Percentiles rank a stretch among this genome's conserved stretches.
These are phyloP conservation scores for Elaphurus davidianus DNA, from an alignment of 2,113 vertebrate genomes.

Conservation along the genomic window DNA sequence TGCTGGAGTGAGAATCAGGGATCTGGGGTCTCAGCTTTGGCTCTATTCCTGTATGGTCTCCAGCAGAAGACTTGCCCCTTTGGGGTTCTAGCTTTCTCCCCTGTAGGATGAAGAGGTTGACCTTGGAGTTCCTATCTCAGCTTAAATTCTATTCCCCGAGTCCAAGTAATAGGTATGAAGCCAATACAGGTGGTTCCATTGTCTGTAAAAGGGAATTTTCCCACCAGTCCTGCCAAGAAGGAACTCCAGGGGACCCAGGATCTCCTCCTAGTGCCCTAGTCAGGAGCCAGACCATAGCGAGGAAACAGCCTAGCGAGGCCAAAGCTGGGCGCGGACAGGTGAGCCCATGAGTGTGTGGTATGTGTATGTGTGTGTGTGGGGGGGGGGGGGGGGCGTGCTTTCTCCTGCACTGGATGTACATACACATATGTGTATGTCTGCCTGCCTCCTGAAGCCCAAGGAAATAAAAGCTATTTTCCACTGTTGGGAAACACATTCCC, in stretches of 20 bases:
- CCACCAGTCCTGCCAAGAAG: not conserved
- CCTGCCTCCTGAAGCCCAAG: not conserved
- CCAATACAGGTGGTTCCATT: not conserved
- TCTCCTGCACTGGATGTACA: fast-evolving
- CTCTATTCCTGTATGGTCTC: not conserved
- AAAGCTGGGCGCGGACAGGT: not conserved
- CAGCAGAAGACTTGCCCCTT: not conserved
- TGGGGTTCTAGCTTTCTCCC: not conserved
- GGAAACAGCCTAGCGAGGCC: not conserved
- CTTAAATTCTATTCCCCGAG: not conserved
- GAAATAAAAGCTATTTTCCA: not conserved
- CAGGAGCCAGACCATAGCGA: not conserved
- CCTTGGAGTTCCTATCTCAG: not conserved
- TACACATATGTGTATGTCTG: not conserved
- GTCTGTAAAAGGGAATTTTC: not conserved
- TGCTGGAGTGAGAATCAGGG: not conserved
- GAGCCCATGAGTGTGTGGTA: not conserved
- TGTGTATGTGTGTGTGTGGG: not conserved
- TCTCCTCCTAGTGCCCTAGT: not conserved
- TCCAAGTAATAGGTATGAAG: not conserved
- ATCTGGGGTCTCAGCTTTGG: not conserved
- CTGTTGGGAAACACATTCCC: not conserved
- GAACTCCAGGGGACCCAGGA: not conserved
- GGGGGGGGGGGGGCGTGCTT: not conserved
- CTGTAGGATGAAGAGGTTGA: not conserved